Conservation (phyloP, 30 jellyfish, hydroid and myxozoan genomes). For the Morbakka virulenta region DNA sequence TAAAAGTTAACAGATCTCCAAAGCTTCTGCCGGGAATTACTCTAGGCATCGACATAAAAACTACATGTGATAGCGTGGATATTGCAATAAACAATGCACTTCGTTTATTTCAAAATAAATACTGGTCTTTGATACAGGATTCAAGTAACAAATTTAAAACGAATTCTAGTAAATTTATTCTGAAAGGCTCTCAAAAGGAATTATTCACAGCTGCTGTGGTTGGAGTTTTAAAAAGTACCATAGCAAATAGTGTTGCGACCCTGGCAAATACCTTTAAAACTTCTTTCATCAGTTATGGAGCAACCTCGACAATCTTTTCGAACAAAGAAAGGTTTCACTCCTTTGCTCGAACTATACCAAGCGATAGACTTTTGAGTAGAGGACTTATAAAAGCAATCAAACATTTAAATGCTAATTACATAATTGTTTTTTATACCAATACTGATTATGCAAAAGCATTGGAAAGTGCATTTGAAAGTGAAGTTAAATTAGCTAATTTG, state of each 20-base stretch:
- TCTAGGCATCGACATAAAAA: conserved; percentile 44
- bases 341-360: conserved; percentile 71
- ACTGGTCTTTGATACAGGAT: neutral
- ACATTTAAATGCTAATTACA: conserved; percentile 14
- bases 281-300: conserved; percentile 58
- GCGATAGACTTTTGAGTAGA: conserved; percentile 31
- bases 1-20: conserved; percentile 12
- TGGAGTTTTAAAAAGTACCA: conserved; percentile 50
- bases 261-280: conserved; percentile 43
- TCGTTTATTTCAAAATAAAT: conserved; percentile 23
- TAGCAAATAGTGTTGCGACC: conserved; percentile 60
- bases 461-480: neutral
- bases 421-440: conserved; percentile 34
- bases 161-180: too few species aligned
- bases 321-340: conserved; percentile 35
- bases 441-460: conserved; percentile 70
- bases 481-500: neutral
- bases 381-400: conserved; percentile 13
- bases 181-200: too few species aligned
- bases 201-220: conserved; percentile 48
- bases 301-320: conserved; percentile 55
- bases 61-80: conserved; percentile 24
- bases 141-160: neutral
- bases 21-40: conserved; percentile 32
- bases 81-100: conserved; percentile 18